Percentiles rank a stretch among this genome's conserved stretches.
These are phyloP conservation scores for Ophion ventricosus DNA, from an alignment of 2,888 invertebrate genomes.

Conservation along the genomic window DNA sequence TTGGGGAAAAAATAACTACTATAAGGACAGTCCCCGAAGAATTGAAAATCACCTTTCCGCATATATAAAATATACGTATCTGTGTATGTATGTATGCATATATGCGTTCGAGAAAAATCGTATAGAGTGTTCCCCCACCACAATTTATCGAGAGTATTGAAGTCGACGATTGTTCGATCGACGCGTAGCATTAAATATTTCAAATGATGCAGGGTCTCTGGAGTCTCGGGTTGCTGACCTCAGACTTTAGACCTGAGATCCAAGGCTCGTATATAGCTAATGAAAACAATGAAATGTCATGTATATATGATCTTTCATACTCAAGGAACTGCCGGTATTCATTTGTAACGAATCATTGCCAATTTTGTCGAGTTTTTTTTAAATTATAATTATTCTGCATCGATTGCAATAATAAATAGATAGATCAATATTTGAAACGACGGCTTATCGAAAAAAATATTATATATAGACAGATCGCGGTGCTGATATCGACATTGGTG, in stretches of 20 bases:
- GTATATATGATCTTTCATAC: neutral
- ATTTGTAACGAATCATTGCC: too few relatives aligned
- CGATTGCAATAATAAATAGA: too few relatives aligned
- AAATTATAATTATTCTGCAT: too few relatives aligned
- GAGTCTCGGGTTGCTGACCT: conserved; percentile 64
- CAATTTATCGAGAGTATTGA: conserved; percentile 16
- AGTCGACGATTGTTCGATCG: conserved; percentile 68
- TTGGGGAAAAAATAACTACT: neutral
- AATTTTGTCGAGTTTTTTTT: too few relatives aligned
- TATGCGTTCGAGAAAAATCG: neutral
- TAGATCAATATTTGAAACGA: too few relatives aligned
- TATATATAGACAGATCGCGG: too few relatives aligned
- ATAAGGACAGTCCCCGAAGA: neutral
- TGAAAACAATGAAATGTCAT: conserved; percentile 7
- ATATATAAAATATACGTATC: neutral
- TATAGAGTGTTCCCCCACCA: neutral
- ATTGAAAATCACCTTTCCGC: neutral
- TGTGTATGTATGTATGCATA: too few relatives aligned
- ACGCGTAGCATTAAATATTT: conserved; percentile 69
- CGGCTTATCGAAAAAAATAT: too few relatives aligned
- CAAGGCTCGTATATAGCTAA: conserved; percentile 12
- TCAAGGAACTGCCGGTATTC: too few relatives aligned
- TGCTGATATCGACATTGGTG: too few relatives aligned
- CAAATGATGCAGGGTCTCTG: conserved; percentile 61
- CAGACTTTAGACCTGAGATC: neutral